A percentile compares a stretch with the other conserved stretches of the same genome.
phyloP scores from a whole-genome alignment of 1,140 invertebrate species.

The Heliconius melpomene region DNA sequence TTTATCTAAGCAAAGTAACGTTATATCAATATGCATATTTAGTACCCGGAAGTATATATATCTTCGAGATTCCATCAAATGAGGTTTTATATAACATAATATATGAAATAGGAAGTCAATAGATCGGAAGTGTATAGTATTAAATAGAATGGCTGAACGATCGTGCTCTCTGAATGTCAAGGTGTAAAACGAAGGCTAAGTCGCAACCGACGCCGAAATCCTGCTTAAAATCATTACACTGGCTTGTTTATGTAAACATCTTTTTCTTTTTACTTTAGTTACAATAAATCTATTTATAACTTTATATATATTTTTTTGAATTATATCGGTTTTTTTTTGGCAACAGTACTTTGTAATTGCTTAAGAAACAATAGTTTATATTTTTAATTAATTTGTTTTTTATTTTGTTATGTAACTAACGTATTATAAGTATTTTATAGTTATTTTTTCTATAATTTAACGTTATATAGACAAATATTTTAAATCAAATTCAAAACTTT shows the following conservation, averaged over 20 bases:
- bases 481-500: no score
- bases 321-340: not conserved
- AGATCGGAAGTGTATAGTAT: slow-evolving; percentile 70
- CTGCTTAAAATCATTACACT: slow-evolving; percentile 44
- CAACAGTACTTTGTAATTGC: not conserved
- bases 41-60: not conserved
- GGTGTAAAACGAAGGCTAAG: slow-evolving; percentile 58
- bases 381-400: not conserved
- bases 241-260: slow-evolving; percentile 33
- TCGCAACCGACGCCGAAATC: slow-evolving; percentile 46
- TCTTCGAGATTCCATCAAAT: not conserved
- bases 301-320: not conserved
- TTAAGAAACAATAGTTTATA: not conserved
- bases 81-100: slow-evolving; percentile 37
- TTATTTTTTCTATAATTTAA: not conserved
- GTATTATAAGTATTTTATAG: not conserved
- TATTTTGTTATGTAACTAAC: not conserved
- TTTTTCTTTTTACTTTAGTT: slow-evolving; percentile 11
- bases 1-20: no score
- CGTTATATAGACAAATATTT: no score
- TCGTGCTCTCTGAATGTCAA: slow-evolving; percentile 74
- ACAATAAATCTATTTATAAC: not conserved
- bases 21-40: not conserved
- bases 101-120: slow-evolving; percentile 63
- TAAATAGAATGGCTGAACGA: slow-evolving; percentile 70